Evolutionary conservation across 2,113 vertebrate genomes (phyloP).

Genomic region (Sturnus vulgaris): DNA sequence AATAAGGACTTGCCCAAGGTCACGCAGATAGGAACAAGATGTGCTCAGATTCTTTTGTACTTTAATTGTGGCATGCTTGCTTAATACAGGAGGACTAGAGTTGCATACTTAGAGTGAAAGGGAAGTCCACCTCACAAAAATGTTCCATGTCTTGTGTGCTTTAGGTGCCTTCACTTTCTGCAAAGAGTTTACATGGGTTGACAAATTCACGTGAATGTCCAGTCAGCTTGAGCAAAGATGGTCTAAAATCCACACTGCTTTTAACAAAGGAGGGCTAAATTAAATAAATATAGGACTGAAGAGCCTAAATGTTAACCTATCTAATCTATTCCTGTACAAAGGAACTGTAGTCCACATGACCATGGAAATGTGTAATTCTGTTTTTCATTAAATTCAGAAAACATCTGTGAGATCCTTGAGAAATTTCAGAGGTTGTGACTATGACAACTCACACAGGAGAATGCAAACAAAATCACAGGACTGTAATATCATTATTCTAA

Average conservation of each 20-base stretch:
- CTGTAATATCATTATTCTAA: neutral
- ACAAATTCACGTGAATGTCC: neutral
- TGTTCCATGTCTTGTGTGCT: neutral
- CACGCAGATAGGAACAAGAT: neutral
- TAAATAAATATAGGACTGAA: neutral
- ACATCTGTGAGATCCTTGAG: neutral
- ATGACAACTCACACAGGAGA: neutral
- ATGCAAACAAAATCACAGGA: neutral
- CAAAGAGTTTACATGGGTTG: neutral
- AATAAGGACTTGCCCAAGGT: neutral
- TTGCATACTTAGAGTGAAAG: neutral
- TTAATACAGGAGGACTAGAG: neutral
- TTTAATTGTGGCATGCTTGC: neutral
- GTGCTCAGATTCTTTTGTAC: neutral
- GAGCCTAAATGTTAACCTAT: neutral
- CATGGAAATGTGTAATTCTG: neutral
- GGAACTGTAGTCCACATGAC: neutral
- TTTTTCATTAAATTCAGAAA: neutral
- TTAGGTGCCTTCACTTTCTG: neutral
- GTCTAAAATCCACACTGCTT: neutral
- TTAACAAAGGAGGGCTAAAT: neutral
- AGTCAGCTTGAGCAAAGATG: neutral
- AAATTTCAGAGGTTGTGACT: neutral
- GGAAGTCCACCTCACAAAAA: neutral
- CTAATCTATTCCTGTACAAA: neutral